Percentiles rank a stretch among this genome's conserved stretches.
These are phyloP conservation scores for Sepioteuthis lessoniana DNA, from an alignment of 2,888 invertebrate species.

Conservation along the genomic window DNA sequence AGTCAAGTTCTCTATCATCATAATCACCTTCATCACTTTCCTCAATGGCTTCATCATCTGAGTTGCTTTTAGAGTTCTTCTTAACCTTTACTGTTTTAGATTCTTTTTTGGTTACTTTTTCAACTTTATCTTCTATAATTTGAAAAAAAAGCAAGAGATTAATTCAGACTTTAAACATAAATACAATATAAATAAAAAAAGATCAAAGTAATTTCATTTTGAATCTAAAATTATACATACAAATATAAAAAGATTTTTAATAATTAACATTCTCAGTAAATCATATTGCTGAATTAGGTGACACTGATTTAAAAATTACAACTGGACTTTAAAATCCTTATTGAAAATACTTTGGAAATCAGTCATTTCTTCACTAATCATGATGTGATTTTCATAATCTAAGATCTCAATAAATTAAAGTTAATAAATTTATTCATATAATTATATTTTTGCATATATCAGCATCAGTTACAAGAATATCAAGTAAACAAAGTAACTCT, in stretches of 20 bases:
- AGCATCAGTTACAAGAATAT: too few species aligned
- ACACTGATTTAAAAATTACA: too few species aligned
- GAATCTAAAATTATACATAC: neutral
- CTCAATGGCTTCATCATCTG: constrained; percentile 88
- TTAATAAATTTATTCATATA: too few species aligned
- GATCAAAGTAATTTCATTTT: neutral
- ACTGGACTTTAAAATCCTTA: too few species aligned
- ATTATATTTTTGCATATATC: too few species aligned
- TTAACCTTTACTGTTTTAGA: constrained; percentile 80
- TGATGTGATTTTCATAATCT: too few species aligned
- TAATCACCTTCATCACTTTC: constrained; percentile 98
- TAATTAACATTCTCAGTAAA: neutral
- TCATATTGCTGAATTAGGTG: too few species aligned
- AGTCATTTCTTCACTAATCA: too few species aligned
- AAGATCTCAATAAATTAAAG: too few species aligned
- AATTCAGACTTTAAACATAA: neutral
- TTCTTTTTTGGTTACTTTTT: constrained; percentile 63
- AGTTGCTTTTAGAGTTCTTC: constrained; percentile 80
- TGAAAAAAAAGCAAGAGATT: neutral
- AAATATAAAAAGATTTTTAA: neutral
- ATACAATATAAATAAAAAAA: neutral
- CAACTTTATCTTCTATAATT: constrained; percentile 57
- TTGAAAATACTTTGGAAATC: too few species aligned
- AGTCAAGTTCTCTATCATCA: constrained; percentile 94
- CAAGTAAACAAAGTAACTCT: too few species aligned